Conservation (phyloP, 2,888 invertebrate species). For the Bellardia pandia region DNA sequence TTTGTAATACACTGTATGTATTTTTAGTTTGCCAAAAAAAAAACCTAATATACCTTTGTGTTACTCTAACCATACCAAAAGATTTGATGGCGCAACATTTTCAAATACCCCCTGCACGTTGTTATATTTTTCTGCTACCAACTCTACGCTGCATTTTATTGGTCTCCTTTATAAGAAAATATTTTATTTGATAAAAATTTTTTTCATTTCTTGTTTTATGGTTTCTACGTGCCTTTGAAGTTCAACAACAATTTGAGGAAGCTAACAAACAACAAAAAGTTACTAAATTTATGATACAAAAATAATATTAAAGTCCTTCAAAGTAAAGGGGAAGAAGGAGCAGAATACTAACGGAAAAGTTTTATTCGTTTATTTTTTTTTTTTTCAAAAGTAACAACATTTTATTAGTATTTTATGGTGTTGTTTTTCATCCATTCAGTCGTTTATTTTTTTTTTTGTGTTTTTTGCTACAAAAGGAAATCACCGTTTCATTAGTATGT, state of each 20-base stretch:
- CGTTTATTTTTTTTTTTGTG: constrained; percentile 1
- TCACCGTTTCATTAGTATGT: constrained; percentile 34
- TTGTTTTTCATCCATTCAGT: neutral
- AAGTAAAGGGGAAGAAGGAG: neutral
- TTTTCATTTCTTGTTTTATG: constrained; percentile 62
- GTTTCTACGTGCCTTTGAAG: constrained; percentile 56
- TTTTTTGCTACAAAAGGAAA: constrained; percentile 33
- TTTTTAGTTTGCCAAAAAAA: constrained; percentile 4
- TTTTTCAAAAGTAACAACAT: constrained; percentile 20
- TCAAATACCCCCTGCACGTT: neutral
- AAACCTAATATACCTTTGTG: constrained; percentile 3
- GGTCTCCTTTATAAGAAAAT: constrained; percentile 13
- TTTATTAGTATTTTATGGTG: constrained; percentile 52
- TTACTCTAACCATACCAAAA: neutral
- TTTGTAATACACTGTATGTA: neutral
- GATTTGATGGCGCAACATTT: neutral
- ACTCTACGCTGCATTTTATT: constrained; percentile 11
- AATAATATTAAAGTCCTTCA: constrained; percentile 33
- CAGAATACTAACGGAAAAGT: neutral
- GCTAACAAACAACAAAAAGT: constrained; percentile 21
- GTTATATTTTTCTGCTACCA: neutral
- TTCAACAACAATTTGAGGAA: constrained; percentile 34
- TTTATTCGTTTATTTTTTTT: neutral
- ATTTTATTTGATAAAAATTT: constrained; percentile 63
- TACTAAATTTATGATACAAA: constrained; percentile 33